A percentile compares a stretch with the other conserved stretches of the same genome.
phyloP scores from a whole-genome alignment of 2,113 vertebrate species.

The Anolis sagrei region DNA sequence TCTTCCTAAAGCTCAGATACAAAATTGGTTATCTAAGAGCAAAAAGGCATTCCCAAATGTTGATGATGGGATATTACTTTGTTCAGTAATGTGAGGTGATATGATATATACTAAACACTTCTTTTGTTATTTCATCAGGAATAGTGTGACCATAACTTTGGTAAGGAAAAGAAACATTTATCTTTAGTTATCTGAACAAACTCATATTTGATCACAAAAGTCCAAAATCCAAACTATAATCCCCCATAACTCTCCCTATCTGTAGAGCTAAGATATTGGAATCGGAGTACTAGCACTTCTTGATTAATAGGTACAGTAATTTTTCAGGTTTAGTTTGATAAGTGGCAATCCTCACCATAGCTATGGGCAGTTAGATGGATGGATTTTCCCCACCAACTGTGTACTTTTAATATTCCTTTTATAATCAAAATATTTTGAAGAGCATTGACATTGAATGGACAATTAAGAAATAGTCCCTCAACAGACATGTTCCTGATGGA shows the following conservation, averaged over 20 bases:
- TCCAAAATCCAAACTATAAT: background rate
- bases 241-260: background rate
- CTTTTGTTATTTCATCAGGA: background rate
- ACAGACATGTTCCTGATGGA: background rate
- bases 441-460: too few relatives aligned
- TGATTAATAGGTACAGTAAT: background rate
- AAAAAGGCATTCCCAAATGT: too few relatives aligned
- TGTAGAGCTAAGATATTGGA: background rate
- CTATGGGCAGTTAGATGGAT: too few relatives aligned
- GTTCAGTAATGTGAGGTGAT: background rate
- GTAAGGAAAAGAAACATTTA: background rate
- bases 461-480: background rate
- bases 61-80: background rate
- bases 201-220: background rate
- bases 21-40: too few relatives aligned
- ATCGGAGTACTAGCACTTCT: background rate
- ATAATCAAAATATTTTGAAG: too few relatives aligned
- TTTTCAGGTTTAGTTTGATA: too few relatives aligned
- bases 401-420: too few relatives aligned
- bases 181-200: background rate
- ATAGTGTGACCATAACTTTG: background rate
- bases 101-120: background rate
- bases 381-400: too few relatives aligned
- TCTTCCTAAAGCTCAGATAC: too few relatives aligned
- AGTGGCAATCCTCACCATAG: background rate